phyloP scores from a whole-genome alignment of 2,888 invertebrate genomes.

The Smittia aterrima region DNA sequence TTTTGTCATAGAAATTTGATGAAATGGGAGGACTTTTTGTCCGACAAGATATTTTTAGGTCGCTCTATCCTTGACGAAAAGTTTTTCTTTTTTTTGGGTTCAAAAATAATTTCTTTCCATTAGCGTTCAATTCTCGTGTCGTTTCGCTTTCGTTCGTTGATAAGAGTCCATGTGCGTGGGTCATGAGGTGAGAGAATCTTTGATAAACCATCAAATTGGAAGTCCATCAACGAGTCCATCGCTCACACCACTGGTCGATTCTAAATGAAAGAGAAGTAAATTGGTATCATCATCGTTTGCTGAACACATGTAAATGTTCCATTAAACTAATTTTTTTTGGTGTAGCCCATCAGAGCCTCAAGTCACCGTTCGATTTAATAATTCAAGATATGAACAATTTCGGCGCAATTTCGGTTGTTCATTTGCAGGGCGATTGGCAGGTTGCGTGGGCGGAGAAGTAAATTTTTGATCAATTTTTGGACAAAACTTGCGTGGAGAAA shows the following conservation, averaged over 20 bases:
- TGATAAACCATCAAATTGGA: neutral
- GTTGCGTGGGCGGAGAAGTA: neutral
- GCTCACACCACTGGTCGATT: neutral
- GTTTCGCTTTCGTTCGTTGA: neutral
- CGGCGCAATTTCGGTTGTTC: conserved; percentile 14
- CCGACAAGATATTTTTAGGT: too few species aligned
- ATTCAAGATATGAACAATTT: conserved; percentile 21
- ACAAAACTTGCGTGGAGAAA: conserved; percentile 13
- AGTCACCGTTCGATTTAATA: conserved; percentile 12
- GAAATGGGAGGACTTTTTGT: neutral
- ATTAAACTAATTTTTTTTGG: conserved; percentile 26
- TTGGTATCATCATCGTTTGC: conserved; percentile 23
- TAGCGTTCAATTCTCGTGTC: neutral
- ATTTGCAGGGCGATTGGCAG: neutral
- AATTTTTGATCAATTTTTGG: conserved; percentile 15
- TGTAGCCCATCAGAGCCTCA: neutral
- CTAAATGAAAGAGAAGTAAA: neutral
- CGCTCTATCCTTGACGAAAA: neutral
- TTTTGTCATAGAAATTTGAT: conserved; percentile 40
- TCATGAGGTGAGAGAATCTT: conserved; percentile 7
- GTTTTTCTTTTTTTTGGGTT: neutral
- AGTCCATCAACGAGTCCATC: neutral
- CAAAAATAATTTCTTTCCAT: neutral
- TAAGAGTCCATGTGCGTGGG: neutral
- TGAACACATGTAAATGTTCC: conserved; percentile 25